Base-by-base conservation (phyloP, 2,113 vertebrate species). In the Dolichotis patagonum region DNA sequence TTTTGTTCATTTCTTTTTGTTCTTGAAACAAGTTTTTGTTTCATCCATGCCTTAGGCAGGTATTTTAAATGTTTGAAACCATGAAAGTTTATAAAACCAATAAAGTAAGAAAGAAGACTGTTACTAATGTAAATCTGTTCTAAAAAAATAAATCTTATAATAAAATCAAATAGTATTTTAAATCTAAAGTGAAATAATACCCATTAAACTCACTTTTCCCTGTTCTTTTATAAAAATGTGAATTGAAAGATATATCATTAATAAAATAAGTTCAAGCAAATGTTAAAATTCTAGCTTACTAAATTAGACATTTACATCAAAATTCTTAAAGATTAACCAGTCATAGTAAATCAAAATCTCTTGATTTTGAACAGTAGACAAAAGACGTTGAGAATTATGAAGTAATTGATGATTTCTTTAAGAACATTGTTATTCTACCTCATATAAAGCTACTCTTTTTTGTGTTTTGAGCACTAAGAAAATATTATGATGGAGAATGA, bases 1-100 rank as follows among this genome's bases (percentile, higher is more conserved):
- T 56, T 95, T 95, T 82, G 38, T 65, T 54, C 16, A 32, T 14
- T 14, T 96, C 43, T 88, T 93, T 98, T 85, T 96, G 12, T 93
- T 92, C 69, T 89, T 28, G 32, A 96, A 81, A 52, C 20, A 95
- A 82, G 32, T 85, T 92, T 98, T 93, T 56, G 67, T 7, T 89
- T 71, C 5, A 0, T 0, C 86, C 2, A 85, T 97, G 58, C 8
- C 73, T 96, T 75, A 71, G 5, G 80, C n/a, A 4, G 19, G 58
- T 9, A 60, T 95, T 96, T 46, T 13, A 93, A 83, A 87, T 4
- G 0, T 22, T 95, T 73, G 32, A 91, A 52, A 62, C 77, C 82
- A 0, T 0, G 22, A 5, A 96, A 43, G n/a, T 78, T 89, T 75
- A 46, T 28, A 38, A 67, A 67, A 73, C 71, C 10, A 41, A 85